phyloP scores from a whole-genome alignment of 2,797 vertebrate species.

The Crypturellus tataupa region DNA sequence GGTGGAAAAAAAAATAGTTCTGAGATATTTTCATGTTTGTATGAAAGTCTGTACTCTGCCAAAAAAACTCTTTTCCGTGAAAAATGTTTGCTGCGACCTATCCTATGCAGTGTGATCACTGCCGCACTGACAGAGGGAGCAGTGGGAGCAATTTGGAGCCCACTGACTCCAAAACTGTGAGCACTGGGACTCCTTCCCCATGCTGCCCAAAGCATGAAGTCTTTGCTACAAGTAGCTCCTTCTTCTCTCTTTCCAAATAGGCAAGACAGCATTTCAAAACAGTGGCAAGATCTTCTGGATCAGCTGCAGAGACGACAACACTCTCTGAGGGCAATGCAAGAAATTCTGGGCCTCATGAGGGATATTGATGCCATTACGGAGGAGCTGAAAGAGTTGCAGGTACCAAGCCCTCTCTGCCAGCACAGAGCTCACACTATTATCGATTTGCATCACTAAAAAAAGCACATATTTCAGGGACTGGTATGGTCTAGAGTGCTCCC shows the following conservation, averaged over 20 bases:
- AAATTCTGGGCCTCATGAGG: slow-evolving; percentile 82
- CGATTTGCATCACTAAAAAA: neutral
- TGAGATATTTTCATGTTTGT: neutral
- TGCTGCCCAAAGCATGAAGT: neutral
- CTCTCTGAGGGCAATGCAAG: slow-evolving; percentile 72
- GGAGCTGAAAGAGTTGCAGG: slow-evolving; percentile 89
- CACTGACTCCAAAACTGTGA: neutral
- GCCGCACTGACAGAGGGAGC: no score
- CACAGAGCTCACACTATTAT: neutral
- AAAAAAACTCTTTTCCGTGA: neutral
- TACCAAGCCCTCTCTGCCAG: slow-evolving; percentile 26
- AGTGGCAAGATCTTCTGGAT: slow-evolving; percentile 86
- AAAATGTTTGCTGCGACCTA: neutral
- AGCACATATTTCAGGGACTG: neutral
- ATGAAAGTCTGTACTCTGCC: neutral
- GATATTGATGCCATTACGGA: slow-evolving; percentile 83
- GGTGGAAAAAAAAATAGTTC: neutral
- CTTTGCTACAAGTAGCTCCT: neutral
- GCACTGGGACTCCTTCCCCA: neutral
- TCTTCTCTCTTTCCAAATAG: slow-evolving; percentile 68
- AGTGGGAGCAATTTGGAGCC: no score
- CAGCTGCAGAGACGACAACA: slow-evolving; percentile 82
- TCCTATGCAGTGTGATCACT: neutral
- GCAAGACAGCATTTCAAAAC: slow-evolving; percentile 82
- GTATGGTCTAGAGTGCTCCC: neutral